Base-by-base conservation (phyloP, 2,113 vertebrate genomes). In the Oxygymnocypris stewartii region DNA sequence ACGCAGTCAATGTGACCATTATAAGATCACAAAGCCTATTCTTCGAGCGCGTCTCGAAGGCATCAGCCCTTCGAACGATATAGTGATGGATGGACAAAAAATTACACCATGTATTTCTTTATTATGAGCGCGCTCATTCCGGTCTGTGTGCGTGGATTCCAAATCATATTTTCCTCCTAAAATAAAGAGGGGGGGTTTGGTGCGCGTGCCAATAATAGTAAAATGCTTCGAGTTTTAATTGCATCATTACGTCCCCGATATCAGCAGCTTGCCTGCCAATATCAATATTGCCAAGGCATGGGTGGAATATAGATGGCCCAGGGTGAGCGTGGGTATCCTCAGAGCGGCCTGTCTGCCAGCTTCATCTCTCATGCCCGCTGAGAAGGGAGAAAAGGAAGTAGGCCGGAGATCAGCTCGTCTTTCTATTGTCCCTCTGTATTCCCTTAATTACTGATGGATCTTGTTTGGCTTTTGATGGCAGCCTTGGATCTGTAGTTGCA, bases 211-310 rank as follows among this genome's bases (percentile, higher is more conserved):
- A 95, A 93, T 95, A 94, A 95, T 93, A 94, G 94, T 93, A 94
- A 95, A 96, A 95, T 93, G 93, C 93, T 93, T 94, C 89, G 90
- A 90, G 94, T 94, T 95, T 95, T 95, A 95, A 95, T 96, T 94
- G 94, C 94, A 94, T 95, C 95, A 94, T 95, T 95, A 95, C 93
- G 89, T 94, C 92, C 93, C 94, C 93, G 94, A 94, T 96, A 95
- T 95, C 94, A 95, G 93, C 92, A 92, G 91, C 91, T 90, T 89
- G 93, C 93, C 93, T 95, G 95, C 94, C 94, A 96, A 95, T 95
- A 95, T 94, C 95, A 94, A 96, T 95, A 96, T 94, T 94, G 92
- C 92, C 92, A 91, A 92, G 92, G 91, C 94, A 94, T 93, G 94
- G 93, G 94, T 93, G 91, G 94, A 95, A 94, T 95, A 94, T 92